Base-by-base conservation (phyloP, 92 coral and sea anemone species). In the Muricea muricata region DNA sequence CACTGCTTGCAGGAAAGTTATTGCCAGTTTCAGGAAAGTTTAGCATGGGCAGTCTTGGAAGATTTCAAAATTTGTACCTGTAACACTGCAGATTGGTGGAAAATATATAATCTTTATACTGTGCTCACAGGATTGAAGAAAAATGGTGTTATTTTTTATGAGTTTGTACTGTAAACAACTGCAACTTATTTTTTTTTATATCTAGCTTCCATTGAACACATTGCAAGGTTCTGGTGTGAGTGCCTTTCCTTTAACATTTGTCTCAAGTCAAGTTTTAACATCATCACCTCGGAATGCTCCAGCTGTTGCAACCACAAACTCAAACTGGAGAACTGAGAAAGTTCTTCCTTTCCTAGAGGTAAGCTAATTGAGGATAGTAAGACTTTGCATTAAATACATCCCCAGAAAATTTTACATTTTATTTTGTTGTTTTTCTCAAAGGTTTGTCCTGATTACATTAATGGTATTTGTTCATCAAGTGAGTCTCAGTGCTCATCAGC, bases 371-470 rank as follows among this genome's bases (percentile, higher is more conserved):
- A n/a, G n/a, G n/a, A n/a, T n/a, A n/a, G n/a, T n/a, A n/a, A n/a
- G n/a, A n/a, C n/a, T n/a, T n/a, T n/a, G n/a, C n/a, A n/a, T n/a
- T n/a, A n/a, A n/a, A n/a, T n/a, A n/a, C n/a, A n/a, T n/a, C n/a
- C n/a, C n/a, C n/a, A 9, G 8, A 12, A 45, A 45, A 45, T 4
- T 37, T 50, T 50, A 50, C 18, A 3, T 0, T 14, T 11, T 50
- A 12, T 21, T 40, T 72, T 42, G 31, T 25, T 47, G 17, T 33
- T 42, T n/a, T 32, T 80, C 46, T 83, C 5, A 31, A 82, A 96
- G 99, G 97, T 96, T 47, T 96, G 99, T 63, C 88, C 94, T 58
- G 99, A 96, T 63, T 93, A 88, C 74, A 93, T 93, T 60, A 86
- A 97, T 72, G 99, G 99, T 37, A 68, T 92, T 3, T 96, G 99